Conservation (phyloP, 2,113 vertebrate species). For the Chloebia gouldiae region DNA sequence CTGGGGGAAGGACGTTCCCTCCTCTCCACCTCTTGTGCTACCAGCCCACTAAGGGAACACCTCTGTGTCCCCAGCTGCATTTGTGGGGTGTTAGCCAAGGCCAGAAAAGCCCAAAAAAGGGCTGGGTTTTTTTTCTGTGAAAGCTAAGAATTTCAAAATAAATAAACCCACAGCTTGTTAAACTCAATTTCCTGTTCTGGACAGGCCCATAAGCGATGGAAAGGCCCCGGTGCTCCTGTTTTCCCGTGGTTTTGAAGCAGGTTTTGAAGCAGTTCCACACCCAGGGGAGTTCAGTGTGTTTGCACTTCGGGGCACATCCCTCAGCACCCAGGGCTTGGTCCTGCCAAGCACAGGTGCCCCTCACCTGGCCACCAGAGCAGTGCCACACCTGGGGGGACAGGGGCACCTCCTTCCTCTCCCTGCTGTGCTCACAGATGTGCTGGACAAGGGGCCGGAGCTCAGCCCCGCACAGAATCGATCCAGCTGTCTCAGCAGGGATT, state of each 20-base stretch:
- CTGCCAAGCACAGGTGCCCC: neutral
- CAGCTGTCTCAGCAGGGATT: rapidly evolving
- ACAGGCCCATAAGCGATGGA: neutral
- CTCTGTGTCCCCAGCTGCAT: rapidly evolving
- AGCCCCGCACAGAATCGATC: rapidly evolving
- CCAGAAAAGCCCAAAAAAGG: neutral
- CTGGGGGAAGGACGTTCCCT: neutral
- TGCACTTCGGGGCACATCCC: neutral
- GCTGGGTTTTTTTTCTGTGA: neutral
- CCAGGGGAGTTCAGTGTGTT: neutral
- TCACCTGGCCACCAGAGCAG: neutral
- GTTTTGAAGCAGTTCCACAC: neutral
- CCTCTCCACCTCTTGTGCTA: neutral
- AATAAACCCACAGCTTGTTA: neutral
- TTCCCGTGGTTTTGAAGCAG: neutral
- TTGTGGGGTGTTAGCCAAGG: neutral
- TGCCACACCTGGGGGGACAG: neutral
- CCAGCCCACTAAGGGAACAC: neutral
- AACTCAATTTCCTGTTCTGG: neutral
- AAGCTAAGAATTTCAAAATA: neutral
- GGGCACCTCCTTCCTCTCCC: neutral
- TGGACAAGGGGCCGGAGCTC: neutral
- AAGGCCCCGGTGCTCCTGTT: rapidly evolving
- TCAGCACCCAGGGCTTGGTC: neutral
- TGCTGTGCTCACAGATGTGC: rapidly evolving